These are phyloP conservation scores for Mycteria americana DNA, from an alignment of 2,797 vertebrate genomes.

Conservation along the genomic window DNA sequence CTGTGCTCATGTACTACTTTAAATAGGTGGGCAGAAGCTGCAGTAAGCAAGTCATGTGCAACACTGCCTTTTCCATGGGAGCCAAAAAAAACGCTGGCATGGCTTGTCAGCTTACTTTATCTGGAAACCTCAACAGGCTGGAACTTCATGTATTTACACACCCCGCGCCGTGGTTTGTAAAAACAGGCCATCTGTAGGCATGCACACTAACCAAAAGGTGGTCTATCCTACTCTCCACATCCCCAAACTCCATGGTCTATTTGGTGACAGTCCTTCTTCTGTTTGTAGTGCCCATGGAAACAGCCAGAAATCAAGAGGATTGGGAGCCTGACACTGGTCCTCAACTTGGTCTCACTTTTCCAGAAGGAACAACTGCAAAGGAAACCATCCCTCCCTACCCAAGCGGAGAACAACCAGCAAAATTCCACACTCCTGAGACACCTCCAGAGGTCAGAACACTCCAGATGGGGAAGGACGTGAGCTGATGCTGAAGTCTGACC, in stretches of 20 bases:
- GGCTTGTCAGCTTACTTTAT: neutral
- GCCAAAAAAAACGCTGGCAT: neutral
- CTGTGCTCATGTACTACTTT: neutral
- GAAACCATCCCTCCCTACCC: neutral
- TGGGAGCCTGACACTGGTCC: neutral
- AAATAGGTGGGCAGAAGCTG: neutral
- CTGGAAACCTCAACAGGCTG: neutral
- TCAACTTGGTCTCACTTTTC: neutral
- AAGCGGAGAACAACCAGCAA: neutral
- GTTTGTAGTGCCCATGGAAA: neutral
- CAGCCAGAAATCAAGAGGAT: neutral
- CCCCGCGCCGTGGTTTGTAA: neutral
- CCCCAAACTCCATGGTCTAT: neutral
- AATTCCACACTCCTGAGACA: neutral
- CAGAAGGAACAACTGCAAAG: neutral
- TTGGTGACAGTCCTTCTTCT: neutral
- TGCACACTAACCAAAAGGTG: fast-evolving
- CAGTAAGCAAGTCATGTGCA: neutral
- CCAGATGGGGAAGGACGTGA: neutral
- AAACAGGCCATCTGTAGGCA: neutral
- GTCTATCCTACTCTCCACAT: neutral
- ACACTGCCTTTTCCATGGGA: neutral
- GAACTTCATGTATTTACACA: neutral
- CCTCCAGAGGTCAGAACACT: neutral
- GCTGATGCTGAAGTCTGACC: neutral